Evolutionary conservation across 2,113 vertebrate species (phyloP).

Genomic region (Macrotis lagotis): DNA sequence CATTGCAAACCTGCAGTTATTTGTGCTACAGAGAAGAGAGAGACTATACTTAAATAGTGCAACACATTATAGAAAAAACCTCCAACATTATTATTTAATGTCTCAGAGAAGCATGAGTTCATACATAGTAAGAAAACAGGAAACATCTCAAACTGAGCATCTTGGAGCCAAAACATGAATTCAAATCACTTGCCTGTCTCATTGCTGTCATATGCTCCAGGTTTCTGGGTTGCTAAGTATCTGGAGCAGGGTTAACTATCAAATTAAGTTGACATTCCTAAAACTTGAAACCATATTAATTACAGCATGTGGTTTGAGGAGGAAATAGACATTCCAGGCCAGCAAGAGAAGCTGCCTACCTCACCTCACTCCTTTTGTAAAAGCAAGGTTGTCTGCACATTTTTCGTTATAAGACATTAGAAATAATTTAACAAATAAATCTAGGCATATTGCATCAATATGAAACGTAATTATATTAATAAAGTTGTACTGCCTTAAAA

Average conservation of each 20-base stretch:
- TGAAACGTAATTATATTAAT: neutral
- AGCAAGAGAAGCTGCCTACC: slow-evolving; percentile 38
- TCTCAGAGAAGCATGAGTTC: neutral
- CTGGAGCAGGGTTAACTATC: slow-evolving; percentile 36
- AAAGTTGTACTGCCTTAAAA: slow-evolving; percentile 16
- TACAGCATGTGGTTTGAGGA: slow-evolving; percentile 11
- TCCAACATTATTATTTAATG: neutral
- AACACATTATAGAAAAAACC: neutral
- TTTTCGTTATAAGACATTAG: neutral
- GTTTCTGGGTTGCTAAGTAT: neutral
- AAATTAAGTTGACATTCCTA: neutral
- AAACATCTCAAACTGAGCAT: neutral
- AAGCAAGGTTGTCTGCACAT: slow-evolving; percentile 6
- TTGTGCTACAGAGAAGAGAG: neutral
- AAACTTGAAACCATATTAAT: neutral
- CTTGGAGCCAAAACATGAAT: neutral
- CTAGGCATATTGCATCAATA: neutral
- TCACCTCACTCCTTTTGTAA: slow-evolving; percentile 1
- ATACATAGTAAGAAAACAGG: neutral
- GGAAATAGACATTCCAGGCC: neutral
- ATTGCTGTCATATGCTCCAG: slow-evolving; percentile 15
- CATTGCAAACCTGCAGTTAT: neutral
- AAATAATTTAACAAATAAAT: slow-evolving; percentile 24
- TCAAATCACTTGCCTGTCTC: neutral
- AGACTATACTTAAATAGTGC: neutral